Evolutionary conservation across 2,888 invertebrate genomes (phyloP), one percentile per base, ranked within the genome.

Genomic region (Perithous albicinctus): DNA sequence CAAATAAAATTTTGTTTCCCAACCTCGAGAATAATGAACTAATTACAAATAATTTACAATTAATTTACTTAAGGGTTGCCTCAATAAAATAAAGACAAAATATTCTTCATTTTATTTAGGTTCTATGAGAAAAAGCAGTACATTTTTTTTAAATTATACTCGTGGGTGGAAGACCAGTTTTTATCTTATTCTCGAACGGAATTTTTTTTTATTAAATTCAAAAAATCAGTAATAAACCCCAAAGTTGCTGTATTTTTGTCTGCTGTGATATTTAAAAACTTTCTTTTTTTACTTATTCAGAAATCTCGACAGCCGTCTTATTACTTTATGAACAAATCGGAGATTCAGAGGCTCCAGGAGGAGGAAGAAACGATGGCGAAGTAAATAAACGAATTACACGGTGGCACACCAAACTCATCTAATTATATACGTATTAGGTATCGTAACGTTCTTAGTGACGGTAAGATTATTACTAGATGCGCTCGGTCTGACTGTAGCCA

Each of bases 271-370:
- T 54, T 29, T 29, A 10, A 23, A n/a, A 51, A n/a, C 26, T 64
- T 18, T 3, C 12, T 48, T 32, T 15, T 4, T 46, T 61, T 51
- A 0, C 54, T 1, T 70, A 78, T 79, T 61, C 89, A 94, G 90
- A 97, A 97, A 93, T 97, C 97, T 76, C 95, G 98, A 56, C 97
- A 97, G 89, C 97, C 98, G 0, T 96, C 97, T 43, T 98, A 97
- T 93, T 98, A 98, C 93, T 98, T 97, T 91, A 97, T 98, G 95
- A 97, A 98, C 92, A 97, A 97, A 92, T 96, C 97, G 0, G 98
- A 98, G 86, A 97, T 98, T 88, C 93, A 96, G 82, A 94, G 96
- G 83, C 94, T 98, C 54, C 97, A 97, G 91, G 97, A 97, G 89
- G 97, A 98, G 91, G 97, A 98, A 89, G 96, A 96, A 86, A 93